Percentiles rank a stretch among this genome's conserved stretches.
phyloP scores from a whole-genome alignment of 1,140 invertebrate genomes.

The Papilio polytes region DNA sequence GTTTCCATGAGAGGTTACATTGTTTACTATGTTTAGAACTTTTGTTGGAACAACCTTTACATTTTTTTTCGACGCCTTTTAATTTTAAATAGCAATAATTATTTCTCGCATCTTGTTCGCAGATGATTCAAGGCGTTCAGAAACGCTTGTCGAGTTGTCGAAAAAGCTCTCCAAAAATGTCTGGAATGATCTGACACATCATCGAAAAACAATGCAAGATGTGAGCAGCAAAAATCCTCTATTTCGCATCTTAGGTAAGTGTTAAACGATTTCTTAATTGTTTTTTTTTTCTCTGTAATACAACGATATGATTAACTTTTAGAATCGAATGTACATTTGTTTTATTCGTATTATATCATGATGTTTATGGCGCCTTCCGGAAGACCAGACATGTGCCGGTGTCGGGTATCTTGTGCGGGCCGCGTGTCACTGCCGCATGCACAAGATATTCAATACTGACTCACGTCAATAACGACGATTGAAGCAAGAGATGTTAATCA shows the following conservation, averaged over 20 bases:
- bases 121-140: background rate
- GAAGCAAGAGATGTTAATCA: no score
- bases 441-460: background rate
- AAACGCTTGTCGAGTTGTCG: background rate
- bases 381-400: background rate
- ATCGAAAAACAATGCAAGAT: background rate
- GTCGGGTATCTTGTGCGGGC: background rate
- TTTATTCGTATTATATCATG: no score
- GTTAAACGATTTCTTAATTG: background rate
- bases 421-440: slow-evolving; percentile 3
- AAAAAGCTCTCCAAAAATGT: background rate
- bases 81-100: slow-evolving; percentile 12
- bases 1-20: background rate
- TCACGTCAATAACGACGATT: background rate
- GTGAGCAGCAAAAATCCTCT: background rate
- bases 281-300: no score
- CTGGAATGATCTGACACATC: background rate
- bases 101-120: background rate
- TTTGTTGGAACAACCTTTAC: background rate
- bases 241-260: background rate
- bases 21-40: background rate
- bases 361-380: background rate
- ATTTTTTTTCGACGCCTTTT: background rate
- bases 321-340: no score
- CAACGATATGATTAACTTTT: no score